Evolutionary conservation across 23 tunicate genomes (phyloP).

Genomic region (Clavelina lepadiformis): DNA sequence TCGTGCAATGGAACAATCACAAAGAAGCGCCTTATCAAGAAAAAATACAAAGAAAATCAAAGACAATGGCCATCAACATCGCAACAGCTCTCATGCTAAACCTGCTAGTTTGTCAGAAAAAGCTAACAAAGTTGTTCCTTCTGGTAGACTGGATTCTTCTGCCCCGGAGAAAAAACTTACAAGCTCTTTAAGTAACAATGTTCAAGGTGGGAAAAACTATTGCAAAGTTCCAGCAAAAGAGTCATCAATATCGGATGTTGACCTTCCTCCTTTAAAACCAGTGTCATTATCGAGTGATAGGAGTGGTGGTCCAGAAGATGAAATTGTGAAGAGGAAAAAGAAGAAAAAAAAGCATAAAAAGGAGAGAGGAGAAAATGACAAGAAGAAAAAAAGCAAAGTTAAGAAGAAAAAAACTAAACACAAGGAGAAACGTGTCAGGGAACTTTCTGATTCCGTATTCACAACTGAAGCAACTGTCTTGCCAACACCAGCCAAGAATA

Average conservation of each 20-base stretch:
- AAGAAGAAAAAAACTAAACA: constrained; percentile 73
- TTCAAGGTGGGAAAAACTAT: no score
- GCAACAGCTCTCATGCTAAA: neutral
- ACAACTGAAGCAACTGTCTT: constrained; percentile 5
- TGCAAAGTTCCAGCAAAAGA: no score
- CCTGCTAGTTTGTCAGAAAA: no score
- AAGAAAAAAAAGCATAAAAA: constrained; percentile 84
- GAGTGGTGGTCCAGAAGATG: constrained; percentile 1
- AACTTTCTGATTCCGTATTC: constrained; percentile 16
- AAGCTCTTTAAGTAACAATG: no score
- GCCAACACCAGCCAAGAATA: neutral
- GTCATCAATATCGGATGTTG: no score
- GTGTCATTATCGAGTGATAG: constrained; percentile 35
- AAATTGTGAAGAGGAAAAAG: constrained; percentile 38
- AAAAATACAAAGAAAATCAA: neutral
- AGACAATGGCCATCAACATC: neutral
- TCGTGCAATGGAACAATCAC: constrained; percentile 66
- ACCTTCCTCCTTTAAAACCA: constrained; percentile 13
- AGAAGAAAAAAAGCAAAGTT: constrained; percentile 63
- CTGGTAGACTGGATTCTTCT: no score
- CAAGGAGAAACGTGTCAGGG: constrained; percentile 20
- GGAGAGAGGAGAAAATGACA: constrained; percentile 49
- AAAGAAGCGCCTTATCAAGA: constrained; percentile 16
- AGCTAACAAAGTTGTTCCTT: no score
- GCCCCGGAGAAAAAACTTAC: no score